Evolutionary conservation across 1,140 invertebrate genomes (phyloP).

Genomic region (Battus philenor): DNA sequence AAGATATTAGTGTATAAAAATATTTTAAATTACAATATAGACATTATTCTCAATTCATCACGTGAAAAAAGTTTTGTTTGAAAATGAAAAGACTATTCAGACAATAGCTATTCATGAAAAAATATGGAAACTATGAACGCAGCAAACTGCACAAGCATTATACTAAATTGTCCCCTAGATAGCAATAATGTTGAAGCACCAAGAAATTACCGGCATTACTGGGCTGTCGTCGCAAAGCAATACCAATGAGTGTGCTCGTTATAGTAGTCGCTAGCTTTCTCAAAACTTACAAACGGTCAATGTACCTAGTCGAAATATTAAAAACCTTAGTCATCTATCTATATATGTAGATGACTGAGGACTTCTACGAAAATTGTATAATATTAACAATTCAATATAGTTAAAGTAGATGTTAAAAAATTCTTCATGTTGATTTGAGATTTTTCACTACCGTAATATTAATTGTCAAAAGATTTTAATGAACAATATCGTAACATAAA

Average conservation of each 20-base stretch:
- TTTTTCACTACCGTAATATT: too few relatives aligned
- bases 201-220: conserved; percentile 69
- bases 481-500: too few relatives aligned
- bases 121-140: conserved; percentile 31
- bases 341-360: not conserved
- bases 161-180: conserved; percentile 64
- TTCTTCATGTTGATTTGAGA: too few relatives aligned
- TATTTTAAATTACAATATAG: too few relatives aligned
- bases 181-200: conserved; percentile 44
- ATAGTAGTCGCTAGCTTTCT: conserved; percentile 41
- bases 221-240: conserved; percentile 36
- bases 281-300: too few relatives aligned
- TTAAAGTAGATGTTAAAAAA: too few relatives aligned
- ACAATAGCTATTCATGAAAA: conserved; percentile 20
- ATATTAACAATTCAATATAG: not conserved
- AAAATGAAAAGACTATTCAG: conserved; percentile 7
- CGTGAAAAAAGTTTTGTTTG: not conserved
- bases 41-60: too few relatives aligned
- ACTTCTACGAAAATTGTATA: too few relatives aligned
- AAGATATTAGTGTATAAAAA: not conserved
- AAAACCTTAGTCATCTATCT: too few relatives aligned
- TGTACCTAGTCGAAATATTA: too few relatives aligned
- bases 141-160: conserved; percentile 45
- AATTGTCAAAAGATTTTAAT: too few relatives aligned
- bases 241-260: conserved; percentile 62